phyloP scores from a whole-genome alignment of 2,797 vertebrate species.

The Loris lydekkerianus region DNA sequence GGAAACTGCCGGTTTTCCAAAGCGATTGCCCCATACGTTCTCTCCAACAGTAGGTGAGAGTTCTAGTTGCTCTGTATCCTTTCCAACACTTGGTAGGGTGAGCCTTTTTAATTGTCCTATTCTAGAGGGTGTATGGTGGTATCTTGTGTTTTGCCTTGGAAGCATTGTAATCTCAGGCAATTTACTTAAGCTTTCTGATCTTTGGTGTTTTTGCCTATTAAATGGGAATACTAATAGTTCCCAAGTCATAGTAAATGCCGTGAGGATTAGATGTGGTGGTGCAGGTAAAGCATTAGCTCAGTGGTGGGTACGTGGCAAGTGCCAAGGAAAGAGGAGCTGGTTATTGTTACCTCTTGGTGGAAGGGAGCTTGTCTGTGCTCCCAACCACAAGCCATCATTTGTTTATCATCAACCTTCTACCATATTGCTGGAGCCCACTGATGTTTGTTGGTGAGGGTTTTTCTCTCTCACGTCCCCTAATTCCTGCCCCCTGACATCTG shows the following conservation, averaged over 20 bases:
- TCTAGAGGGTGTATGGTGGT: too few relatives aligned
- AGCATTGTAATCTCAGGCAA: neutral
- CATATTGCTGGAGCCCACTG: neutral
- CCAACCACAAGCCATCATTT: neutral
- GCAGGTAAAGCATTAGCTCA: neutral
- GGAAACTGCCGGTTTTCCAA: neutral
- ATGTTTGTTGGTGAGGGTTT: neutral
- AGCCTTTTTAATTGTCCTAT: neutral
- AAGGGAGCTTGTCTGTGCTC: too few relatives aligned
- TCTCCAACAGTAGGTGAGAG: accelerated
- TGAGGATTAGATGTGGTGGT: neutral
- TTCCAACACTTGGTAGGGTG: neutral
- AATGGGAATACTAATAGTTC: neutral
- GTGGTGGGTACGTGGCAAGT: neutral
- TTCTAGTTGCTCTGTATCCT: too few relatives aligned
- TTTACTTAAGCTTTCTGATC: neutral
- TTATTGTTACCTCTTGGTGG: neutral
- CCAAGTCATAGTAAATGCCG: too few relatives aligned
- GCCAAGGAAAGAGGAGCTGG: neutral
- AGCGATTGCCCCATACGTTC: neutral
- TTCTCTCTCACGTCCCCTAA: neutral
- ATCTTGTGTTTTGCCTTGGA: neutral
- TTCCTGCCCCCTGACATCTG: neutral
- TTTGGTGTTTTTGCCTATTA: constrained; percentile 49
- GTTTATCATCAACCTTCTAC: neutral